These are phyloP conservation scores for Lithobates sylvaticus DNA, from an alignment of 2,797 vertebrate genomes.

Conservation along the genomic window DNA sequence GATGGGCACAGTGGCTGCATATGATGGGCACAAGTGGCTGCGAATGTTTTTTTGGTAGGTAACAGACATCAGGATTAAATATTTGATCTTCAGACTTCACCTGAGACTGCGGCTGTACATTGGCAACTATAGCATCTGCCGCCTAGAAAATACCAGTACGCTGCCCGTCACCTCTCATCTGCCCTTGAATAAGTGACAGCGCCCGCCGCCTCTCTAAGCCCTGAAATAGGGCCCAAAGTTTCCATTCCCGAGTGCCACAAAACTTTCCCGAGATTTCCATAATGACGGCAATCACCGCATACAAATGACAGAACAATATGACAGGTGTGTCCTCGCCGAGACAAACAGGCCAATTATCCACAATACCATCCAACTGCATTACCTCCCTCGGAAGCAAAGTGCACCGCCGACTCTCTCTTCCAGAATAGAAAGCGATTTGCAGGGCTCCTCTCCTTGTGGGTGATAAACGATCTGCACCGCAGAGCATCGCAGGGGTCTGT, in stretches of 20 bases:
- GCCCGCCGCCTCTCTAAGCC: not conserved
- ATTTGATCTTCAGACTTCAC: too few species aligned
- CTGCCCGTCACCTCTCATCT: not conserved
- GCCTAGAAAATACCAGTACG: too few species aligned
- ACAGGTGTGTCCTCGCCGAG: constrained; percentile 38
- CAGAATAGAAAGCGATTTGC: not conserved
- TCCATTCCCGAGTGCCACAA: constrained; percentile 2
- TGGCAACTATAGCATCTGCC: too few species aligned
- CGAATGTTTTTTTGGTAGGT: too few species aligned
- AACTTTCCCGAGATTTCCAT: constrained; percentile 26
- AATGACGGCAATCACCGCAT: constrained; percentile 28
- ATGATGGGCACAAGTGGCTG: too few species aligned
- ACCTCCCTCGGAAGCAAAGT: not conserved
- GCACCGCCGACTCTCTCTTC: not conserved
- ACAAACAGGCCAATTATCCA: constrained; percentile 26
- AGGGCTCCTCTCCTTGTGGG: not conserved
- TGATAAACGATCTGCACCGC: too few species aligned
- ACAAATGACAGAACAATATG: constrained; percentile 21
- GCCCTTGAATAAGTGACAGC: not conserved
- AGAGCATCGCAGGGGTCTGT: not conserved
- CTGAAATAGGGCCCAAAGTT: not conserved
- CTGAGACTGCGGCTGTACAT: too few species aligned
- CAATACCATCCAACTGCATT: constrained; percentile 20
- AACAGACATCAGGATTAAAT: too few species aligned
- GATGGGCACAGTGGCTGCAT: too few species aligned